A percentile compares a stretch with the other conserved stretches of the same genome.
phyloP scores from a whole-genome alignment of 1,140 invertebrate genomes.

The Listronotus bonariensis region DNA sequence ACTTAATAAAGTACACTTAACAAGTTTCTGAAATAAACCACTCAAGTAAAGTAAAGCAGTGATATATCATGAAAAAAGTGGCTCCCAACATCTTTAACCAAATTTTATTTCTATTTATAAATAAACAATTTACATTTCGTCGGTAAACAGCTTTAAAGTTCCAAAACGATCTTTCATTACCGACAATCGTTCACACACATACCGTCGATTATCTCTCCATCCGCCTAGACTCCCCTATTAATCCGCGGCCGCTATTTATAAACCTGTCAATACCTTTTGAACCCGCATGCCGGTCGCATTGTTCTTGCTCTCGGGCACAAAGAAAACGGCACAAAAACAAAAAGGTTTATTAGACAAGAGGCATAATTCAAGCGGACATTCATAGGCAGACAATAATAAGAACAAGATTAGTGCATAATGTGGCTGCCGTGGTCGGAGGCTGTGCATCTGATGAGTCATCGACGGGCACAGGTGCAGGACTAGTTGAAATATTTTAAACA shows the following conservation, averaged over 20 bases:
- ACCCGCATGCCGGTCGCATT: slow-evolving; percentile 1
- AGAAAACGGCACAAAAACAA: slow-evolving; percentile 2
- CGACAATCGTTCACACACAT: too few relatives aligned
- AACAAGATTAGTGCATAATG: slow-evolving; percentile 2
- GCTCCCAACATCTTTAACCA: too few relatives aligned
- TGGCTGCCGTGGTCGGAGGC: background rate
- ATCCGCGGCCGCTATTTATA: slow-evolving; percentile 7
- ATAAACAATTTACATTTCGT: too few relatives aligned
- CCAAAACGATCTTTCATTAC: too few relatives aligned
- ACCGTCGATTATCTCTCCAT: background rate
- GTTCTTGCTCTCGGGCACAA: background rate
- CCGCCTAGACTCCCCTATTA: background rate
- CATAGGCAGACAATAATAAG: slow-evolving; percentile 6
- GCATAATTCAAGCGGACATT: slow-evolving; percentile 3
- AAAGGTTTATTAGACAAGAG: slow-evolving; percentile 4
- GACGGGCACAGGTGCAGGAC: too few relatives aligned
- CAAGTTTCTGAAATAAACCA: too few relatives aligned
- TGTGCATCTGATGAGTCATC: background rate
- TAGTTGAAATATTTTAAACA: too few relatives aligned
- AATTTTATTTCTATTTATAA: too few relatives aligned
- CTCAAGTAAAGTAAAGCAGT: too few relatives aligned
- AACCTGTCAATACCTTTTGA: slow-evolving; percentile 4
- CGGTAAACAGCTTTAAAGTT: too few relatives aligned
- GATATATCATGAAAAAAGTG: too few relatives aligned
- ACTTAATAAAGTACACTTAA: too few relatives aligned